Evolutionary conservation across 2,113 vertebrate species (phyloP).

Genomic region (Macquaria australasica): DNA sequence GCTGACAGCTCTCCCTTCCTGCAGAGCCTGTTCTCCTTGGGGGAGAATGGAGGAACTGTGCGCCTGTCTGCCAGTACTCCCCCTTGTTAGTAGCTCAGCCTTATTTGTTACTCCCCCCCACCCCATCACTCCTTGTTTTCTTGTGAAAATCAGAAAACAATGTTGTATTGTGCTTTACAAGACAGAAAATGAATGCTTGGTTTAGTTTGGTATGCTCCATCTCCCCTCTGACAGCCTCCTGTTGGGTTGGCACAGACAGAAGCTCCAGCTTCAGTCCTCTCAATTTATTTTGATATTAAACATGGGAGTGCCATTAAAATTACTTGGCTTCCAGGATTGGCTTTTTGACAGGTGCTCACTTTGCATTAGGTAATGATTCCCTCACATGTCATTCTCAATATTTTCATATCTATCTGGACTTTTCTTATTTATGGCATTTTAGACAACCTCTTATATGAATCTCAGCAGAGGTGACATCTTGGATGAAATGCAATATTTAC

Average conservation of each 20-base stretch:
- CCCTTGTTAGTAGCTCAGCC: slow-evolving; percentile 51
- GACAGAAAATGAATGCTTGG: slow-evolving; percentile 57
- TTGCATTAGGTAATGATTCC: slow-evolving; percentile 70
- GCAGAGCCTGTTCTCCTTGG: slow-evolving; percentile 52
- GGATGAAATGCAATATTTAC: slow-evolving; percentile 50
- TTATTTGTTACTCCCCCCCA: slow-evolving; percentile 50
- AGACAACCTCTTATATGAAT: slow-evolving; percentile 41
- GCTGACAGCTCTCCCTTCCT: slow-evolving; percentile 67
- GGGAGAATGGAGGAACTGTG: slow-evolving; percentile 41
- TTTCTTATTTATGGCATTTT: slow-evolving; percentile 47
- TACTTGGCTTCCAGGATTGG: slow-evolving; percentile 53
- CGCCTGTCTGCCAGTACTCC: slow-evolving; percentile 49
- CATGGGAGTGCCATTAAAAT: slow-evolving; percentile 59
- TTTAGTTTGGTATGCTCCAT: slow-evolving; percentile 61
- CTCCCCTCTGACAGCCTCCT: slow-evolving; percentile 63
- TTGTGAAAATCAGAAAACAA: slow-evolving; percentile 60
- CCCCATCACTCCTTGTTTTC: slow-evolving; percentile 39
- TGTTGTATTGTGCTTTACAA: slow-evolving; percentile 51
- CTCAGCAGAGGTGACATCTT: slow-evolving; percentile 35
- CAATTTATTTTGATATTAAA: slow-evolving; percentile 72
- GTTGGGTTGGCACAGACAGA: slow-evolving; percentile 46
- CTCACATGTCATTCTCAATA: slow-evolving; percentile 63
- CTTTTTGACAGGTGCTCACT: slow-evolving; percentile 76
- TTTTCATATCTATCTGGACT: slow-evolving; percentile 45
- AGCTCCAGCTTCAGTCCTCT: slow-evolving; percentile 49